Evolutionary conservation across 1,140 invertebrate genomes (phyloP).

Genomic region (Dinoponera quadriceps): DNA sequence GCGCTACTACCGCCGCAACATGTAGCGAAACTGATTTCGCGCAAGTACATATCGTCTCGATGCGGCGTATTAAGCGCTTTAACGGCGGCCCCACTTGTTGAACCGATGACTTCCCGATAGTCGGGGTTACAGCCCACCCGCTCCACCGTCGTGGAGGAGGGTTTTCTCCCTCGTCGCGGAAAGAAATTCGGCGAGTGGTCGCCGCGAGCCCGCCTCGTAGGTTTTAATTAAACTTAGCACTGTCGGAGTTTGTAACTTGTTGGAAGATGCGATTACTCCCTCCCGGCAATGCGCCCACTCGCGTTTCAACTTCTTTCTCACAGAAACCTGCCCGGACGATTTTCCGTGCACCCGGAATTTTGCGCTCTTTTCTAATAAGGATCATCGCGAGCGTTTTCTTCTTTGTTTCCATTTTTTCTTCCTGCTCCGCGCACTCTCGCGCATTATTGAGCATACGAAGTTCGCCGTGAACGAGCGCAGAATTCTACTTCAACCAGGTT

Average conservation of each 20-base stretch:
- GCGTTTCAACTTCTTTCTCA: constrained; percentile 36
- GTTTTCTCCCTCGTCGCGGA: constrained; percentile 41
- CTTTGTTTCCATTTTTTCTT: constrained; percentile 30
- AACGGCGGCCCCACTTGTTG: constrained; percentile 70
- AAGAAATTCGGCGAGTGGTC: constrained; percentile 47
- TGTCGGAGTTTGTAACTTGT: constrained; percentile 65
- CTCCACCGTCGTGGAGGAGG: constrained; percentile 20
- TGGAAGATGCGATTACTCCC: constrained; percentile 65
- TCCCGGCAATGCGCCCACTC: constrained; percentile 44
- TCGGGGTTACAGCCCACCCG: background rate
- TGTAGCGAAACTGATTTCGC: constrained; percentile 53
- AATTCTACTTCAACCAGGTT: constrained; percentile 17
- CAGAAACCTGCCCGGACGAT: constrained; percentile 37
- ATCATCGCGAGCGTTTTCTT: background rate
- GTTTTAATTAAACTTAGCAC: constrained; percentile 69
- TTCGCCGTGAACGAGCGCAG: background rate
- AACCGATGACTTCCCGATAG: constrained; percentile 62
- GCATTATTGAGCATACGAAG: constrained; percentile 5
- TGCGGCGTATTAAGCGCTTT: constrained; percentile 67
- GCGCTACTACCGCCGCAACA: background rate
- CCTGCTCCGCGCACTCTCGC: background rate
- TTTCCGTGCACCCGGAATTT: constrained; percentile 11
- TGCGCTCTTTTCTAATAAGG: constrained; percentile 53
- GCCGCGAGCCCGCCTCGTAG: constrained; percentile 34
- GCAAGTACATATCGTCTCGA: constrained; percentile 36